Percentiles rank a stretch among this genome's conserved stretches.
phyloP scores from a whole-genome alignment of 2,113 vertebrate genomes.

The Reinhardtius hippoglossoides region DNA sequence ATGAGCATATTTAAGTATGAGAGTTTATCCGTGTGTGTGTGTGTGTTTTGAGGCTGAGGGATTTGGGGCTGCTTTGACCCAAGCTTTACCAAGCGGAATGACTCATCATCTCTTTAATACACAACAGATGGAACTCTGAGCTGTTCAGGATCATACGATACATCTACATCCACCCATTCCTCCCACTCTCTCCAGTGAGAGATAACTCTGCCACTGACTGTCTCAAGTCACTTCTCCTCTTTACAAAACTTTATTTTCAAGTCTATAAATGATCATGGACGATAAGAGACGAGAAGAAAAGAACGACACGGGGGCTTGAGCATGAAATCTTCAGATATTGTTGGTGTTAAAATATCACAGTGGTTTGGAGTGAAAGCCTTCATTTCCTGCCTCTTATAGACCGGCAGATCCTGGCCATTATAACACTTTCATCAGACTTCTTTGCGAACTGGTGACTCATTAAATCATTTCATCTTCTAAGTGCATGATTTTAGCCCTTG shows the following conservation, averaged over 20 bases:
- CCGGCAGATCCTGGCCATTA: neutral
- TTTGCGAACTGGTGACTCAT: conserved; percentile 52
- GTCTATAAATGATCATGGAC: conserved; percentile 15
- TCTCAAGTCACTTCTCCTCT: conserved; percentile 22
- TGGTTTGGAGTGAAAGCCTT: conserved; percentile 19
- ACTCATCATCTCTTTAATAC: conserved; percentile 64
- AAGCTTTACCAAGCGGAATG: conserved; percentile 43
- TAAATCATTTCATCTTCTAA: conserved; percentile 56
- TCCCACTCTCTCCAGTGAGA: conserved; percentile 27
- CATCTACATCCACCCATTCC: conserved; percentile 37
- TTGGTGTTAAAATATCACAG: conserved; percentile 28
- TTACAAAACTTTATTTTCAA: conserved; percentile 40
- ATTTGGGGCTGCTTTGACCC: conserved; percentile 59
- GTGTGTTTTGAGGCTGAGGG: conserved; percentile 16
- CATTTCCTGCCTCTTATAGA: conserved; percentile 37
- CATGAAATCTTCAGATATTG: conserved; percentile 24
- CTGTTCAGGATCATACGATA: conserved; percentile 58
- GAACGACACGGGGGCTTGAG: neutral
- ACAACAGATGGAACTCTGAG: conserved; percentile 70
- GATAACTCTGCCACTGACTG: conserved; percentile 30
- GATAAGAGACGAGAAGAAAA: conserved; percentile 3
- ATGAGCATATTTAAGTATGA: neutral
- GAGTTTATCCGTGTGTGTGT: conserved; percentile 1
- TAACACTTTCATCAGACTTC: conserved; percentile 44
- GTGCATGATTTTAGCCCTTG: conserved; percentile 37